Evolutionary conservation across 2,888 invertebrate genomes (phyloP).

Genomic region (Drosophila macrospina): DNA sequence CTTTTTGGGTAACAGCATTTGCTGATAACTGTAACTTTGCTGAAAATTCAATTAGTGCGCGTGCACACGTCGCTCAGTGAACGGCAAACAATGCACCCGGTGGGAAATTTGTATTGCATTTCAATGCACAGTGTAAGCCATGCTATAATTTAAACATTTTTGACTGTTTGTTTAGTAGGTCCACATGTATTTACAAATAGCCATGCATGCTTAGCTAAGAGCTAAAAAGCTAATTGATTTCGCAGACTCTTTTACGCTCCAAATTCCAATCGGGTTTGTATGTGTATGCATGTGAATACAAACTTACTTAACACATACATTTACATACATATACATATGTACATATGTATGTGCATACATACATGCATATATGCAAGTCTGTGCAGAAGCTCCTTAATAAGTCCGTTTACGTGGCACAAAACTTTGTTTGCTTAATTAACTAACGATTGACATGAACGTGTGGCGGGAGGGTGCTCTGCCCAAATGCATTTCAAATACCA

Average conservation of each 20-base stretch:
- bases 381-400: not conserved
- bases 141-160: not conserved
- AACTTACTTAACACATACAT: not conserved
- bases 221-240: not conserved
- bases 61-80: constrained; percentile 27
- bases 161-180: not conserved
- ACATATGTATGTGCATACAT: not conserved
- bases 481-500: not conserved
- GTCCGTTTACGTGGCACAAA: constrained; percentile 1
- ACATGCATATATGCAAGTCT: not conserved
- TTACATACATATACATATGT: too few relatives aligned
- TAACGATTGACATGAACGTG: not conserved
- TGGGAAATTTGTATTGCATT: not conserved
- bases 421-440: constrained; percentile 2
- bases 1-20: constrained; percentile 9
- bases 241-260: not conserved
- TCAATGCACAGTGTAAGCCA: not conserved
- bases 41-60: constrained; percentile 40
- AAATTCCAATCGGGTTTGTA: not conserved
- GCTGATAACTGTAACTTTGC: constrained; percentile 12
- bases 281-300: not conserved
- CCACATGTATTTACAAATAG: not conserved
- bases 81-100: not conserved
- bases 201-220: not conserved
- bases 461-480: not conserved